Evolutionary conservation across 1,140 invertebrate genomes (phyloP), one percentile per base, ranked within the genome.

Genomic region (Hylyphantes graminicola): DNA sequence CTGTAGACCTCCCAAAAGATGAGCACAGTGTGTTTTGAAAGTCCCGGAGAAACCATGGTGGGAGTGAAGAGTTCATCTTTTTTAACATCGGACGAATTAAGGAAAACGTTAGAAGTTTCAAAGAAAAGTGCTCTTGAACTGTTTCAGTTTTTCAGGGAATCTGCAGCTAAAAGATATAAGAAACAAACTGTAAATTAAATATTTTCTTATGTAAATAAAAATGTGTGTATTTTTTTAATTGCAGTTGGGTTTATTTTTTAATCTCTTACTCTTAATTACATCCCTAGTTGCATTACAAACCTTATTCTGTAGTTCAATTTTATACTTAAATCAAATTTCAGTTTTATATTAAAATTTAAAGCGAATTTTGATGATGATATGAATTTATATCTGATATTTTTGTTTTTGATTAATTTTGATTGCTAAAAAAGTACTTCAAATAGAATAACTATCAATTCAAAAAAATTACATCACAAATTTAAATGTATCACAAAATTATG

Each of bases 141-240:
- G 9, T 78, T 78, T 67, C 54, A 55, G 12, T 65, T 78, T 53
- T 78, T 67, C 35, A 78, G 63, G 35, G 15, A 65, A 54, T 19
- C n/a, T 55, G 51, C 17, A 19, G 21, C 48, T 35, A 78, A 78
- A 35, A 65, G 61, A 55, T 78, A 78, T 54, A 78, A 78, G 50
- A 78, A 76, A 74, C 13, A 5, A 15, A 15, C 70, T 54, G 50
- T 54, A 19, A 73, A 10, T 35, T 50, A 68, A 68, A 68, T 12
- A 8, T n/a, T 68, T 19, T 73, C 12, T 55, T 53, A 72, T 51
- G 17, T 72, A 72, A 54, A 53, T 10, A 54, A 55, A 61, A 61
- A 35, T 35, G 35, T 35, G 35, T 35, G 35, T 35, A 5, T 10
- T 15, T 68, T 48, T 12, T 13, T 2, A 65, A 35, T 35, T 35